Evolutionary conservation across 2,113 vertebrate species (phyloP).

Genomic region (Rallus limicola): DNA sequence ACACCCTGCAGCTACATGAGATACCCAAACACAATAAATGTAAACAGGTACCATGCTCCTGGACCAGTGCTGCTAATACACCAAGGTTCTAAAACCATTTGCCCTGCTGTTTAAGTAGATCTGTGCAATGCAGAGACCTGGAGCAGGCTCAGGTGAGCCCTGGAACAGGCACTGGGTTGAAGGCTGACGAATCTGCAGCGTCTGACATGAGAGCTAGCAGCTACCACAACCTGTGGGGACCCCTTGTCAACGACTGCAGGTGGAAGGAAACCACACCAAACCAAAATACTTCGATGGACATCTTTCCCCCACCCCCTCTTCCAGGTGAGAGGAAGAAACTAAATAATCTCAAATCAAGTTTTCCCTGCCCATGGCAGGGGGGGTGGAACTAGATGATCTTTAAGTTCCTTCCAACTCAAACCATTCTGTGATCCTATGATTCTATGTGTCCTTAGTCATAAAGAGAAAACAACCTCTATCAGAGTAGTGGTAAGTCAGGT

Average conservation of each 20-base stretch:
- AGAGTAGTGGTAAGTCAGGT: neutral
- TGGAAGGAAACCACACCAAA: neutral
- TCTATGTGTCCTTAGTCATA: neutral
- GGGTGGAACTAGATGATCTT: too few species aligned
- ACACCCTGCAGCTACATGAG: neutral
- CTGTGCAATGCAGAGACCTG: neutral
- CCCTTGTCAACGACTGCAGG: neutral
- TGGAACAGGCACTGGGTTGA: neutral
- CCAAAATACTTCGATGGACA: neutral
- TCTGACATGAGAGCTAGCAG: neutral
- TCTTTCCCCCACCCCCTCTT: rapidly evolving
- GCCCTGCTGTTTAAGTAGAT: neutral
- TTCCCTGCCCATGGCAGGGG: too few species aligned
- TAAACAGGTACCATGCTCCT: neutral
- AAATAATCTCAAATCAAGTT: neutral
- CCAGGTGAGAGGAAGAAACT: neutral
- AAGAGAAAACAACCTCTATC: neutral
- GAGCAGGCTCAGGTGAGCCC: neutral
- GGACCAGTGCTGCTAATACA: neutral
- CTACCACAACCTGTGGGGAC: neutral
- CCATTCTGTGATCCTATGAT: too few species aligned
- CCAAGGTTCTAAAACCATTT: neutral
- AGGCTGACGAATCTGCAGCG: neutral
- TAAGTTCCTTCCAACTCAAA: too few species aligned
- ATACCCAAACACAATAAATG: neutral